These are phyloP conservation scores for Brachionus koreanus DNA, from an alignment of 1,140 invertebrate genomes.

Conservation along the genomic window DNA sequence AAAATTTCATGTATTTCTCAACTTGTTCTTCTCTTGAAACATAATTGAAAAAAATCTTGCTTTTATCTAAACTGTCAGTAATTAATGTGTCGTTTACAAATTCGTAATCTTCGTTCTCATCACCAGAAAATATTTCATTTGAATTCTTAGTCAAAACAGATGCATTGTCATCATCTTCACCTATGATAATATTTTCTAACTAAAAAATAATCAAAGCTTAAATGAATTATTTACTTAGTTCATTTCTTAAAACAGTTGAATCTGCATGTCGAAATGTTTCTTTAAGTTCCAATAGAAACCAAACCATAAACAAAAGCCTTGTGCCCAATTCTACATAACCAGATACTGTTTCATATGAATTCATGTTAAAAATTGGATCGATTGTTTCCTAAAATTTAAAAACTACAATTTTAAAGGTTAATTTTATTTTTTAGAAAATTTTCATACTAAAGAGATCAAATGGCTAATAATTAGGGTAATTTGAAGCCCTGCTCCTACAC, in stretches of 20 bases:
- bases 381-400: slow-evolving; percentile 88
- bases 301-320: slow-evolving; percentile 82
- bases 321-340: slow-evolving; percentile 85
- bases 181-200: background rate
- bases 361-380: slow-evolving; percentile 89
- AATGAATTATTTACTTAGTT: background rate
- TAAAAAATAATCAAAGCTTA: background rate
- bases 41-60: background rate
- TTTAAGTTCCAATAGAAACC: slow-evolving; percentile 86
- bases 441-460: slow-evolving; percentile 3
- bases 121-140: background rate
- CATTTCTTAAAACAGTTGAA: slow-evolving; percentile 55
- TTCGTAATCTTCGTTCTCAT: background rate
- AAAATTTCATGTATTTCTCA: slow-evolving; percentile 80
- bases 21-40: slow-evolving; percentile 47
- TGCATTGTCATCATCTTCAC: background rate
- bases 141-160: background rate
- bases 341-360: slow-evolving; percentile 93
- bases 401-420: too few species aligned
- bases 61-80: background rate
- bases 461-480: background rate
- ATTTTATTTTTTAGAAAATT: too few species aligned
- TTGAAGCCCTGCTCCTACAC: background rate
- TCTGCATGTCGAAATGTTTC: slow-evolving; percentile 48
- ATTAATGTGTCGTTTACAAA: background rate